These are phyloP conservation scores for Sapayoa aenigma DNA, from an alignment of 2,113 vertebrate genomes.

Conservation along the genomic window DNA sequence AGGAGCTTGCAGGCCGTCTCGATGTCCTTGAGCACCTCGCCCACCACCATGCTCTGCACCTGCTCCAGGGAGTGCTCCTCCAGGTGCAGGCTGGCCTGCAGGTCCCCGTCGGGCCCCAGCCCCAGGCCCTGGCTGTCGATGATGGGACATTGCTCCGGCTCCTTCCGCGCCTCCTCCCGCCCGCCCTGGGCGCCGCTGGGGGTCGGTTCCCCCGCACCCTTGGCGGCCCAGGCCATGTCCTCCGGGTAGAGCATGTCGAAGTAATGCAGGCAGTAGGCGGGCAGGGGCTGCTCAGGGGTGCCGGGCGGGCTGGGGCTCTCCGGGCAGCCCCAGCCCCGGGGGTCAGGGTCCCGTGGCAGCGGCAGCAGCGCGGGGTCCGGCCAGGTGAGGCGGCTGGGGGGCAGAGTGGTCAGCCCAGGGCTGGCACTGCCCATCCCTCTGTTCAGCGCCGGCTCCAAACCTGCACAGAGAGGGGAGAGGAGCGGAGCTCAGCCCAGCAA, in stretches of 20 bases:
- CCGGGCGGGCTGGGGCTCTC: constrained; percentile 69
- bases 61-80: constrained; percentile 94
- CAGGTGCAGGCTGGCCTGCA: constrained; percentile 74
- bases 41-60: constrained; percentile 96
- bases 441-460: constrained; percentile 12
- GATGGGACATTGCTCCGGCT: constrained; percentile 93
- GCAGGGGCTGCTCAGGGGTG: constrained; percentile 74
- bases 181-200: background rate
- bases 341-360: background rate
- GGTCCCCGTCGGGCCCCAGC: constrained; percentile 78
- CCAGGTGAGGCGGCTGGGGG: constrained; percentile 62
- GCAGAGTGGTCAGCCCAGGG: constrained; percentile 63
- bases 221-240: constrained; percentile 76
- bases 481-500: background rate
- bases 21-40: constrained; percentile 96
- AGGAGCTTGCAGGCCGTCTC: constrained; percentile 96
- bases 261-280: constrained; percentile 86
- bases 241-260: constrained; percentile 89
- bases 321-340: constrained; percentile 70
- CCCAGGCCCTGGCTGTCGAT: constrained; percentile 92
- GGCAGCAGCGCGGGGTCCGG: constrained; percentile 66
- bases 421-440: constrained; percentile 82
- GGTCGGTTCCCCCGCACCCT: constrained; percentile 47
- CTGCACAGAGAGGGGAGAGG: constrained; percentile 18
- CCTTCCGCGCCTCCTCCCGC: constrained; percentile 62